Percentiles rank a stretch among this genome's conserved stretches.
Conservation (phyloP, 2,797 vertebrate genomes). For the Yasuhikotakia modesta region DNA sequence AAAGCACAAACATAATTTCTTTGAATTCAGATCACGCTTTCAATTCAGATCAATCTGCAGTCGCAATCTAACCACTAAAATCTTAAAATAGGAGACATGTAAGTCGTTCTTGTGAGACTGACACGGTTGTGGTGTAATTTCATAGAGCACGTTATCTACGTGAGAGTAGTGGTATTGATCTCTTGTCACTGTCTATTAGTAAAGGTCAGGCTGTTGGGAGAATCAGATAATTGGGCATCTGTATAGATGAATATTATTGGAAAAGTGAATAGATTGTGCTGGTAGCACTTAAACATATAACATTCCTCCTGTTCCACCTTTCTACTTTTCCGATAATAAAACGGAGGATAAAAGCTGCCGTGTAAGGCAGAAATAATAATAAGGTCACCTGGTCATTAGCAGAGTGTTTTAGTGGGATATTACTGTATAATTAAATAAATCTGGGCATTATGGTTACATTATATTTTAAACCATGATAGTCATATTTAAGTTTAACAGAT, state of each 20-base stretch:
- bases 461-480: background rate
- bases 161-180: constrained; percentile 46
- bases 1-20: constrained; percentile 8
- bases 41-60: too few species aligned
- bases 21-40: background rate
- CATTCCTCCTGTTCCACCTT: constrained; percentile 10
- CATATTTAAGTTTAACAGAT: background rate
- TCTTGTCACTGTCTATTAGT: constrained; percentile 46
- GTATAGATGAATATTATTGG: constrained; percentile 43
- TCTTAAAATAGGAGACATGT: constrained; percentile 5
- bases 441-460: background rate
- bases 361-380: constrained; percentile 14
- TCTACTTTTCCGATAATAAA: constrained; percentile 14
- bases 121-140: constrained; percentile 8
- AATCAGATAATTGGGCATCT: constrained; percentile 55
- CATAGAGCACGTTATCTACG: constrained; percentile 16
- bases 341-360: background rate
- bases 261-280: constrained; percentile 4
- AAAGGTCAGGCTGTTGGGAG: constrained; percentile 56
- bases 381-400: constrained; percentile 31
- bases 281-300: constrained; percentile 5
- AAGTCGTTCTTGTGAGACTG: background rate
- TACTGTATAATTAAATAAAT: constrained; percentile 16
- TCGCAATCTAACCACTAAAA: background rate
- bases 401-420: constrained; percentile 8